Conservation (phyloP, 2,888 invertebrate genomes). For the Incurvaria masculella region DNA sequence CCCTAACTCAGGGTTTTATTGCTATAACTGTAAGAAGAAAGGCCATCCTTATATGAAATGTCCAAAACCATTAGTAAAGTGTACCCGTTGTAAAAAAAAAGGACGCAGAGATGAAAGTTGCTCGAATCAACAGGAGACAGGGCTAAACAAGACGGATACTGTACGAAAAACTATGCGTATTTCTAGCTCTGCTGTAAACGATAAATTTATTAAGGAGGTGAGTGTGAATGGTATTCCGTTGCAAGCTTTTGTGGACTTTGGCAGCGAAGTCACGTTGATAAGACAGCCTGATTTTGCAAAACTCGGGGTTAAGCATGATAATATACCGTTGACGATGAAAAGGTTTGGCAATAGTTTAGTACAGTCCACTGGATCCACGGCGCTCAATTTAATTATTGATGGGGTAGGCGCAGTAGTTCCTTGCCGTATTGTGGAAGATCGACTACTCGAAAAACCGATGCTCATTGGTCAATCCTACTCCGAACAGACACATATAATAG, state of each 20-base stretch:
- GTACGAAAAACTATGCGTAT: background rate
- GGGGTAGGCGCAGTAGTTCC: conserved; percentile 7
- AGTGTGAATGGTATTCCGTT: background rate
- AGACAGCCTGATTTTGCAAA: background rate
- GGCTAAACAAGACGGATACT: too few relatives aligned
- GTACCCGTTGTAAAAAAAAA: background rate
- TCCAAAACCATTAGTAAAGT: conserved; percentile 1
- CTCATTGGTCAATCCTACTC: conserved; percentile 11
- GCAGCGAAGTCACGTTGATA: conserved; percentile 8
- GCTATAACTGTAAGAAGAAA: too few relatives aligned
- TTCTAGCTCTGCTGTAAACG: background rate
- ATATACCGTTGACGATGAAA: conserved; percentile 2
- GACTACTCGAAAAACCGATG: conserved; percentile 6
- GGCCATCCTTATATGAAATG: too few relatives aligned
- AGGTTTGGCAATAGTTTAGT: conserved; percentile 11
- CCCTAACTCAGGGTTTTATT: too few relatives aligned
- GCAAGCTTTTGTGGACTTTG: conserved; percentile 4
- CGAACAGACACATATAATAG: conserved; percentile 10
- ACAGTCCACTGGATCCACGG: conserved; percentile 3
- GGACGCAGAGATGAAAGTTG: conserved; percentile 4
- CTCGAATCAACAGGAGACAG: too few relatives aligned
- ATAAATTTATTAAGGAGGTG: conserved; percentile 5
- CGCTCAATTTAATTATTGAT: conserved; percentile 4
- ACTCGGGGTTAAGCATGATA: background rate
- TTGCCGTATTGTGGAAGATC: conserved; percentile 8